Base-by-base conservation (phyloP, 2,888 invertebrate species). In the Eupithecia pulchellata region DNA sequence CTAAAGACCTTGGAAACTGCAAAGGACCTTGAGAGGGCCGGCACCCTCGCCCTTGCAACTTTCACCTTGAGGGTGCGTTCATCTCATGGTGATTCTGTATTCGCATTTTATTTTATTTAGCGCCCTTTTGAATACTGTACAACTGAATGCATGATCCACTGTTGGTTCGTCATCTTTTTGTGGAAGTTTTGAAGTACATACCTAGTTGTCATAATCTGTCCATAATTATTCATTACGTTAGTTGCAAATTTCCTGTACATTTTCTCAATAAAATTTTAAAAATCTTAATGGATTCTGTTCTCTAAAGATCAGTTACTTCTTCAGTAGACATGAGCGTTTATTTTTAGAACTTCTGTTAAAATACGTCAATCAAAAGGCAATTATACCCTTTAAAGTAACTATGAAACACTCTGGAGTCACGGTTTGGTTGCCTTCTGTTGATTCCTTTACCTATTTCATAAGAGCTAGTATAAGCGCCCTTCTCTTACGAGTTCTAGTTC, bases 61-160 rank as follows among this genome's bases (percentile, higher is more conserved):
- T 29, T 52, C 52, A 52, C 57, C 57, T 57, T 57, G 57, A 57
- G 17, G 29, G 57, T 57, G 29, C 27, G 29, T 57, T 57, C 57
- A 17, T 14, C 29, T 57, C 29, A 57, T 17, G 17, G 57, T 27
- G 29, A 14, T 57, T 29, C 29, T 57, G 17, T 57, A 11, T 57
- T 57, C 29, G 57, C 9, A 29, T 52, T 52, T 47, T 47, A 17
- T 5, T 17, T 36, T 36, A 36, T 14, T n/a, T 20, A 9, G 20
- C 42, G 8, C 11, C 4, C 11, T 25, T 52, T 11, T 20, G 47
- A 4, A 47, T 9, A 47, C 20, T 20, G 20, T 20, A 20, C 9
- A 47, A 47, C 3, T 39, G 4, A 4, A 39, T 47, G 2, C n/a
- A 9, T 13, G 25, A 25, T 52, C 34, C 34, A 34, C 2, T 34